Base-by-base conservation (phyloP, 2,888 invertebrate genomes). In the Corbicula japonica region DNA sequence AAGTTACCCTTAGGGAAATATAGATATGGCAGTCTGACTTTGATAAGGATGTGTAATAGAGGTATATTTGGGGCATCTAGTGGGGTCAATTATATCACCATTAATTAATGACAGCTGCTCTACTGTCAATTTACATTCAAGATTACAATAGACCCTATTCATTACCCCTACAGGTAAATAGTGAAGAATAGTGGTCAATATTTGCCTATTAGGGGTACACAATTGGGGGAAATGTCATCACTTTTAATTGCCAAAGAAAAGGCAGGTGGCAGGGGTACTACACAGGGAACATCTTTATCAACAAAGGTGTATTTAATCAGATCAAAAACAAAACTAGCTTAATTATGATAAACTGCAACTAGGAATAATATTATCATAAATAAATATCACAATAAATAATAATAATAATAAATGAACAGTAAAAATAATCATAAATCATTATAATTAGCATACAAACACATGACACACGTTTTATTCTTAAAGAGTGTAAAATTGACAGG, bases 201-300 rank as follows among this genome's bases (percentile, higher is more conserved):
- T 21, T 18, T 52, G 41, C 26, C 50, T 38, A 38, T 30, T 35
- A 54, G 54, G 41, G 66, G 66, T 23, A 34, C 58, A 21, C 21
- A 35, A 58, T 2, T 12, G 18, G 58, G 58, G 58, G n/a, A 18
- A 23, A 34, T 35, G 35, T 21, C 28, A 28, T 58, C 23, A 58
- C 21, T 58, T 58, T 30, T 21, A 28, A 34, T 35, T 56, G 32
- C 34, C 32, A 32, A 48, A 35, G 38, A 50, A 63, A 30, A 15
- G 30, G 1, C 34, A 54, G 44, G 77, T 72, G 77, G 72, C 77
- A 77, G 77, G 77, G 77, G 77, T 54, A 23, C 61, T 23, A n/a
- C n/a, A n/a, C n/a, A n/a, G n/a, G n/a, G n/a, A n/a, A n/a, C n/a
- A n/a, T n/a, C n/a, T n/a, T n/a, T n/a, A n/a, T n/a, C n/a, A n/a